Base-by-base conservation (phyloP, 2,113 vertebrate species). In the Stigmatopora nigra region DNA sequence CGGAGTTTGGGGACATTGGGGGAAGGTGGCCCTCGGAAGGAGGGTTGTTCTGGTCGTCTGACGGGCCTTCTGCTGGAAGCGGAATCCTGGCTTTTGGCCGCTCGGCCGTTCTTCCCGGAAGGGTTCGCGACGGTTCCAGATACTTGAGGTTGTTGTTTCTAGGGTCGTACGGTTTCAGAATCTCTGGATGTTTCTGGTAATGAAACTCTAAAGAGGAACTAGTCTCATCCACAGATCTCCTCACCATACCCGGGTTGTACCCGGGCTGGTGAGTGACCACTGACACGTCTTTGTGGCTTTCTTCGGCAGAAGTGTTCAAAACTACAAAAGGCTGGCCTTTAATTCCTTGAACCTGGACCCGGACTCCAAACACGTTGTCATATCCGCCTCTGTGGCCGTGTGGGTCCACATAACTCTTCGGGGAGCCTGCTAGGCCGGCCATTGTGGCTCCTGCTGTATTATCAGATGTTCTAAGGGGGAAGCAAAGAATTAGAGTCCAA, bases 301-400 rank as follows among this genome's bases (percentile, higher is more conserved):
- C 89, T 52, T 86, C 68, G 89, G 91, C 91, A 0, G 92, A 86
- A 63, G 91, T 93, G 76, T 98, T 97, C 74, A 99, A 84, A 17
- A 99, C 91, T 63, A 98, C 93, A 53, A 91, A 98, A 0, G 96
- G 94, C 71, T 93, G 95, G 13, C 96, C 96, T 72, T 94, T 92
- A 0, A 97, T 92, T 11, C 95, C 95, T 76, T 98, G 96, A 10
- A 99, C 92, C 70, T 92, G 90, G 59, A 98, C 93, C 69, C 91
- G 93, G 70, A 97, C 93, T 36, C 96, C 96, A 0, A 98, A 99
- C 64, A 91, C 13, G 82, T 84, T 89, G 4, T 87, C 83, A 9
- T 64, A 71, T 52, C 69, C 85, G 75, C 78, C 82, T 16, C 66
- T 47, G 31, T 74, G 73, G 64, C 76, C 46, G 60, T 78, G 78